Evolutionary conservation across 2,797 vertebrate species (phyloP), one percentile per base, ranked within the genome.

Genomic region (Cryptoblepharus egeriae): DNA sequence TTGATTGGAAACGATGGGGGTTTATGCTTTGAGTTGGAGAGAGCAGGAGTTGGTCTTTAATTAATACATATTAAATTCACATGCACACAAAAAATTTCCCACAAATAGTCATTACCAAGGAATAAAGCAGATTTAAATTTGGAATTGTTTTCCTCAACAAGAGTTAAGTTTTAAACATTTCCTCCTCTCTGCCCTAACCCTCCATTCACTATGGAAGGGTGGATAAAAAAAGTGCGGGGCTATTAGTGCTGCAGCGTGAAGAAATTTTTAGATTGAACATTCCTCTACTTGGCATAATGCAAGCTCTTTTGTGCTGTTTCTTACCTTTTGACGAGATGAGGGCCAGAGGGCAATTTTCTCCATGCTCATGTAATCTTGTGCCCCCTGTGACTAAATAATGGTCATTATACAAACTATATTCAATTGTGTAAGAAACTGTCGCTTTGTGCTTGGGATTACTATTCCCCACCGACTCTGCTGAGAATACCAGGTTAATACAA

Each of bases 281-380:
- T 95, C 95, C 92, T 95, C 93, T 92, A 87, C 89, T 92, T 92
- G 92, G 93, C 87, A 88, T 94, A 94, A 95, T 94, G 87, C 77
- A 86, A 65, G 83, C 81, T 93, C 88, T 84, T 96, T 96, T 95
- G 92, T 95, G 67, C 88, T 86, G 73, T 91, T 94, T 92, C 85
- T 91, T 88, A 92, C 94, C 93, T 95, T 94, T 93, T 91, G 90
- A 95, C 90, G 93, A 85, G 80, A 92, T 93, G 92, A 94, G 93
- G 95, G 94, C 94, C 95, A 93, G 93, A 95, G 94, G 93, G 95
- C 95, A 96, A 95, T 96, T 96, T 96, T 95, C 95, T 96, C 91
- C 89, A 91, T 92, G 91, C 92, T 93, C 93, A 69, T 92, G 92
- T 94, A 95, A 95, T 96, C 93, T 93, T 72, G 87, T 91, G 89